These are phyloP conservation scores for Caradrina clavipalpis DNA, from an alignment of 2,888 invertebrate species.

Conservation along the genomic window DNA sequence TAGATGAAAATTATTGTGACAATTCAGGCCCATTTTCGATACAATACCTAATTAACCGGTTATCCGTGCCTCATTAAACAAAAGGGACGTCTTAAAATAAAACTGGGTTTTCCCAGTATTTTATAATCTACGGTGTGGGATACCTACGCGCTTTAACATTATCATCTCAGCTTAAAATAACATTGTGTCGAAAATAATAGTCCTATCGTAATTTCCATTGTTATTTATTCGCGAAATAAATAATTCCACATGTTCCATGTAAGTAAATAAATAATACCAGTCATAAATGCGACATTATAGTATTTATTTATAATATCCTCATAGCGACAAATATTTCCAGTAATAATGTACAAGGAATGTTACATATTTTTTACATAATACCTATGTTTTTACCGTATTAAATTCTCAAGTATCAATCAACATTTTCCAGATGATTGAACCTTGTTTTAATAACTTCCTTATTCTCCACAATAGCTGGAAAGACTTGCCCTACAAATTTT, in stretches of 20 bases:
- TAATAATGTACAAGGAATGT: conserved; percentile 7
- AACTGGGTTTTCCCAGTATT: background rate
- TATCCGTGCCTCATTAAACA: background rate
- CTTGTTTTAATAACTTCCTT: conserved; percentile 12
- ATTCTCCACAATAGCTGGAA: background rate
- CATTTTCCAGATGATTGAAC: background rate
- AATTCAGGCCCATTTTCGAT: background rate
- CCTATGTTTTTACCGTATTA: background rate
- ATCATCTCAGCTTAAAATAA: conserved; percentile 3
- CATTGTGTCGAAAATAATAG: background rate
- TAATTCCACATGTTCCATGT: conserved; percentile 14
- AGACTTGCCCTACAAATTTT: too few relatives aligned
- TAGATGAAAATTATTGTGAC: background rate
- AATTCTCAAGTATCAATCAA: conserved; percentile 12
- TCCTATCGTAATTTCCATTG: background rate
- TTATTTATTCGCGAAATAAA: conserved; percentile 26
- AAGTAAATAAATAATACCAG: conserved; percentile 26
- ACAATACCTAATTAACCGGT: background rate
- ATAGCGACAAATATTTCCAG: conserved; percentile 15
- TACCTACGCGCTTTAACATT: background rate
- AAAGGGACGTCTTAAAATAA: conserved; percentile 20
- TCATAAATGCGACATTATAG: conserved; percentile 15
- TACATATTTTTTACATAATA: conserved; percentile 8
- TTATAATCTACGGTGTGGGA: background rate
- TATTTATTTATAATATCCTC: conserved; percentile 41